Conservation (phyloP, 2,888 invertebrate species). For the Drosophila pegasa region DNA sequence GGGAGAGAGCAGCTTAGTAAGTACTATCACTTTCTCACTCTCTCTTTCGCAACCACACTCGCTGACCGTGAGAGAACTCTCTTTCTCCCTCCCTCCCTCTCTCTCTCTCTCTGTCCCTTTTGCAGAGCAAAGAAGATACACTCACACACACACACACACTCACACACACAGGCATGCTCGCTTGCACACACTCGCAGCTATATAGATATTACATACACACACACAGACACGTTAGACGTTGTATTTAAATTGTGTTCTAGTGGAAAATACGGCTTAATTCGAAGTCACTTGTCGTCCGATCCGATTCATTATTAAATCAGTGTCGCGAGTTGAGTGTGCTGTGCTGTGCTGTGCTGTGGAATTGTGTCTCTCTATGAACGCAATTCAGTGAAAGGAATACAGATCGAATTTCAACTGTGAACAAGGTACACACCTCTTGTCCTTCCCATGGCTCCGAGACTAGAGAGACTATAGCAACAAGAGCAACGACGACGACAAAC, state of each 20-base stretch:
- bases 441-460: background rate
- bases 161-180: background rate
- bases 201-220: slow-evolving; percentile 13
- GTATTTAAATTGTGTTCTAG: slow-evolving; percentile 73
- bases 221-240: slow-evolving; percentile 20
- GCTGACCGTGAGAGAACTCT: slow-evolving; percentile 38
- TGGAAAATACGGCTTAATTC: slow-evolving; percentile 72
- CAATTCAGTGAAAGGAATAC: slow-evolving; percentile 33
- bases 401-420: slow-evolving; percentile 29
- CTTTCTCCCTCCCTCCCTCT: background rate
- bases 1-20: slow-evolving; percentile 21
- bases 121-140: slow-evolving; percentile 4
- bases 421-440: slow-evolving; percentile 49
- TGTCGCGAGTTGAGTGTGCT: slow-evolving; percentile 24
- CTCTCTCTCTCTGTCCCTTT: background rate
- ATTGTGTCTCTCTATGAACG: slow-evolving; percentile 22
- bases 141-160: background rate
- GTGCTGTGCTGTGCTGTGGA: slow-evolving; percentile 5
- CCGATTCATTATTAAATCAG: slow-evolving; percentile 45
- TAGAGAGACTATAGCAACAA: too few species aligned
- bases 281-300: slow-evolving; percentile 73
- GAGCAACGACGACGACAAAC: too few species aligned
- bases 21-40: background rate
- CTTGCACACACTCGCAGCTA: background rate
- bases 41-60: too few species aligned